Percentiles rank a stretch among this genome's conserved stretches.
phyloP scores from a whole-genome alignment of 2,113 vertebrate genomes.

The Crocuta crocuta region DNA sequence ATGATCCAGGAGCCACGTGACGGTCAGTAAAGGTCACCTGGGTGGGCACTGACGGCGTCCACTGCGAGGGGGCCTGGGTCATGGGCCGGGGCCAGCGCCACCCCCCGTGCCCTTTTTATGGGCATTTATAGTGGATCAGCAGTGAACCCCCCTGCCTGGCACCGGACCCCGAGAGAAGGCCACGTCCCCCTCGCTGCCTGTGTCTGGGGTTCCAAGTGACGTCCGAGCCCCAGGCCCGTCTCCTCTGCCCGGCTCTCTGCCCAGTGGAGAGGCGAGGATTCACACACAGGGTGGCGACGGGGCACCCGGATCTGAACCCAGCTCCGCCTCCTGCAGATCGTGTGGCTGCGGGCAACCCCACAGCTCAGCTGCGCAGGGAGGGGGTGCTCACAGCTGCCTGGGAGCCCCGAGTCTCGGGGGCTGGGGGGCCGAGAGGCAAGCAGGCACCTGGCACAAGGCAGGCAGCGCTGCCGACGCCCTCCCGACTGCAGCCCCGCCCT shows the following conservation, averaged over 20 bases:
- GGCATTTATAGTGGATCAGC: fast-evolving
- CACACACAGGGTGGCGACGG: fast-evolving
- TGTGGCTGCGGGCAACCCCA: fast-evolving
- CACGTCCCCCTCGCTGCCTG: neutral
- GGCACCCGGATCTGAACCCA: neutral
- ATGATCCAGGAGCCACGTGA: fast-evolving
- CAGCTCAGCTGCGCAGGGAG: fast-evolving
- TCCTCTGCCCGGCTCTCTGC: neutral
- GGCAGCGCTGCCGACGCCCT: neutral
- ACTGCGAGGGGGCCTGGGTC: fast-evolving
- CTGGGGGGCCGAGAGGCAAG: neutral
- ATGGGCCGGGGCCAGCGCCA: neutral
- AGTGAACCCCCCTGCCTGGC: neutral
- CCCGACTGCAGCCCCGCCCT: neutral
- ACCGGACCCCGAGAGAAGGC: neutral
- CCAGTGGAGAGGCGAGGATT: fast-evolving
- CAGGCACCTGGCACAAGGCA: neutral
- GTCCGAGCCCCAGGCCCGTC: neutral
- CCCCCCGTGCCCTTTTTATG: neutral
- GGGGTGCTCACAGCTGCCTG: neutral
- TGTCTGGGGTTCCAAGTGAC: neutral
- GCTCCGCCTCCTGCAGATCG: fast-evolving
- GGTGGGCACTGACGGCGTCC: too few species aligned
- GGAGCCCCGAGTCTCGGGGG: fast-evolving
- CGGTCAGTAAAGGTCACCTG: neutral